Percentiles rank a stretch among this genome's conserved stretches.
These are phyloP conservation scores for Ostrea denselamellosa DNA, from an alignment of 1,140 invertebrate species.

Conservation along the genomic window DNA sequence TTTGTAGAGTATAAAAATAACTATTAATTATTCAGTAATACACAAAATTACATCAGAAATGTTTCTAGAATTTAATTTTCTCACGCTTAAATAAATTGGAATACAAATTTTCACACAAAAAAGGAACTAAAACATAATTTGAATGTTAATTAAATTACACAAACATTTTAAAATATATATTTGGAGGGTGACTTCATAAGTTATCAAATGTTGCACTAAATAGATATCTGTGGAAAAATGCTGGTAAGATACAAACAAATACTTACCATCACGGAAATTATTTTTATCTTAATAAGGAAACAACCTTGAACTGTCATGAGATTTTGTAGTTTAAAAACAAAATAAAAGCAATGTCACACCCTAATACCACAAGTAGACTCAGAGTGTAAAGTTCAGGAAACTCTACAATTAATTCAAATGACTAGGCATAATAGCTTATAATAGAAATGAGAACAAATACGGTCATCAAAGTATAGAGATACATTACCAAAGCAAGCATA, in stretches of 20 bases:
- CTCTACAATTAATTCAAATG: not conserved
- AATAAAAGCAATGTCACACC: constrained; percentile 29
- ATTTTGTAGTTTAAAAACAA: constrained; percentile 1
- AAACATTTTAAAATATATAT: constrained; percentile 3
- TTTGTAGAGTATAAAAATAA: too few relatives aligned
- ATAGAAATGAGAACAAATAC: not conserved
- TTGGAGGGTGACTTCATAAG: not conserved
- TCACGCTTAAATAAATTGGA: not conserved
- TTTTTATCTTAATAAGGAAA: constrained; percentile 26
- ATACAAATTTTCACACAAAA: too few relatives aligned
- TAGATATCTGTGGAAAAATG: not conserved
- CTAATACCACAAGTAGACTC: constrained; percentile 1
- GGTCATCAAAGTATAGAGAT: not conserved
- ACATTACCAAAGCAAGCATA: too few relatives aligned
- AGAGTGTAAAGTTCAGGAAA: not conserved
- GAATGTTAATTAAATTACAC: not conserved
- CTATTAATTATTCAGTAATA: not conserved
- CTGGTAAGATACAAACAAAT: constrained; percentile 1
- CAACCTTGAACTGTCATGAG: not conserved
- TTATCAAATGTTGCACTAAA: not conserved
- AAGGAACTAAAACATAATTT: too few relatives aligned
- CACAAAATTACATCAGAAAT: not conserved
- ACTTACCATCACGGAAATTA: constrained; percentile 1
- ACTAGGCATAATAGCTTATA: not conserved
- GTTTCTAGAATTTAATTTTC: not conserved